Evolutionary conservation across 2,113 vertebrate species (phyloP), one percentile per base, ranked within the genome.

Genomic region (Pungitius pungitius): DNA sequence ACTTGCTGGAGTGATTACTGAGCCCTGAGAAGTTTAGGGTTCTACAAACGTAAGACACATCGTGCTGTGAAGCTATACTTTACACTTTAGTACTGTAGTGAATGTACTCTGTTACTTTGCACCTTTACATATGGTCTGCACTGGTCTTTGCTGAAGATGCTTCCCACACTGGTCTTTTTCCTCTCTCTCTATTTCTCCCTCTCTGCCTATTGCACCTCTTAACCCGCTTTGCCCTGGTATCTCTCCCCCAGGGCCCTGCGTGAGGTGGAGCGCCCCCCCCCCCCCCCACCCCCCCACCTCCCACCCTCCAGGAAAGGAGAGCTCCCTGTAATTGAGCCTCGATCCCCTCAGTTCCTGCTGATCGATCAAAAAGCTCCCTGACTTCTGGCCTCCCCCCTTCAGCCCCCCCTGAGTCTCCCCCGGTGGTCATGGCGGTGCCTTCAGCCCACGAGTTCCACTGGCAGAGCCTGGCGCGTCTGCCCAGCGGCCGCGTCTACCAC

Each of bases 401-500:
- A 9, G 43, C 14, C 54, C 49, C 30, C 18, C 8, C 20, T 27
- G 81, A 83, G 47, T 60, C 75, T 18, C n/a, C 73, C 3, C 8
- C 9, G 15, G n/a, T 73, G 75, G 86, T 42, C 82, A 99, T 99
- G 98, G 94, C 95, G 6, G 86, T 95, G 30, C 94, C 97, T 12
- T 93, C 81, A 26, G 88, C 93, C 91, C 95, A 96, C 1, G 96
- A 95, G 74, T 99, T 98, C 89, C 96, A 96, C 65, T 99, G 98
- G 98, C 96, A 97, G 83, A 94, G 91, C 47, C 92, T 99, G 68
- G 95, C 98, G 0, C 93, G 94, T 0, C 93, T 99, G 37, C 93
- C 96, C 1, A 95, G 94, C 56, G 91, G 94, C 52, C 93, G 98
- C 1, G 97, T 99, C 26, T 99, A 99, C 92, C 95, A 96, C 66